These are phyloP conservation scores for Baryphthengus martii DNA, from an alignment of 2,113 vertebrate species.

Conservation along the genomic window DNA sequence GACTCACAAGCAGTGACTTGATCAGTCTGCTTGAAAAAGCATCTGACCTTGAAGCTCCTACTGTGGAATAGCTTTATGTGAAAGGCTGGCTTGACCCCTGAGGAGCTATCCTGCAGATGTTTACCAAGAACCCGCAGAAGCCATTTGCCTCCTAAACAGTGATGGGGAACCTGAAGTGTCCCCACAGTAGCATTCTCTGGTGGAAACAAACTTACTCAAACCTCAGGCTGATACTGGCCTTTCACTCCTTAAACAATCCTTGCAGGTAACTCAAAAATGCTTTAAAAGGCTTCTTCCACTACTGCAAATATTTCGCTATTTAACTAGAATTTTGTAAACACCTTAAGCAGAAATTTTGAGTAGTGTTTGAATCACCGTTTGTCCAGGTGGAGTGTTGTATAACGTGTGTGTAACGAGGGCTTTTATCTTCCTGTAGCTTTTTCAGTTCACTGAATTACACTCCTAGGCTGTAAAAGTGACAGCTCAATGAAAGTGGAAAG, in stretches of 20 bases:
- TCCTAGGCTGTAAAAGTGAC: not conserved
- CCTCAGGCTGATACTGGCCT: not conserved
- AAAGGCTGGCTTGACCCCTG: not conserved
- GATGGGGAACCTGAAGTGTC: not conserved
- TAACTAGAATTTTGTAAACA: not conserved
- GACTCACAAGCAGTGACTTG: conserved; percentile 38
- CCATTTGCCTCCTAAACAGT: not conserved
- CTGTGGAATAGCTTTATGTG: not conserved
- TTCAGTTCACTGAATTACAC: conserved; percentile 24
- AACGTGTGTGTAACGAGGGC: not conserved
- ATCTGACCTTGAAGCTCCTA: conserved; percentile 42
- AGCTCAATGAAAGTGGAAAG: not conserved
- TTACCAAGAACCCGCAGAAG: not conserved
- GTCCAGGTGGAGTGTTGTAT: not conserved
- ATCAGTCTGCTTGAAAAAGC: conserved; percentile 10
- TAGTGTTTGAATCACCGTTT: not conserved
- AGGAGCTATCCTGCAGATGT: not conserved
- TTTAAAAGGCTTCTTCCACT: not conserved
- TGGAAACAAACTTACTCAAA: not conserved
- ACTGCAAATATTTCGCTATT: not conserved
- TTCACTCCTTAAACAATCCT: not conserved
- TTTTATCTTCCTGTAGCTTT: conserved; percentile 25
- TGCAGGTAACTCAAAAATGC: not conserved
- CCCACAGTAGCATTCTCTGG: not conserved
- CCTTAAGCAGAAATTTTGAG: not conserved